Conservation (phyloP, 2,888 invertebrate species). For the Rhorus exstirpatorius region DNA sequence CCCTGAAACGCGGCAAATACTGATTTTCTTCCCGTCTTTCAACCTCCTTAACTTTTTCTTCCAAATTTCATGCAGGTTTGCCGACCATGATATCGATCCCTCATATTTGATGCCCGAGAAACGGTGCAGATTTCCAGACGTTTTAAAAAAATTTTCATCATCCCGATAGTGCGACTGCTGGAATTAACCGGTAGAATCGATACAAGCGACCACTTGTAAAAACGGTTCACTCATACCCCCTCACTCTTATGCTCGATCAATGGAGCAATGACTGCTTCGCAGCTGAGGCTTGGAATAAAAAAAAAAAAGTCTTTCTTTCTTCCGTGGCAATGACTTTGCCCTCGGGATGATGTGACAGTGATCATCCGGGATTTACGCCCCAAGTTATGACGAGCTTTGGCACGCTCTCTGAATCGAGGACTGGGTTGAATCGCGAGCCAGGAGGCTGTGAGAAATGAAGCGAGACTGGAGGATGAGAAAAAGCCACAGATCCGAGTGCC, state of each 20-base stretch:
- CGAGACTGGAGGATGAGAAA: slow-evolving; percentile 26
- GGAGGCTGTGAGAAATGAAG: slow-evolving; percentile 29
- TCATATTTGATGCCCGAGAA: slow-evolving; percentile 11
- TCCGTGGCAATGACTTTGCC: background rate
- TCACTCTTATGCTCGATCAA: slow-evolving; percentile 22
- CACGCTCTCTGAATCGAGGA: background rate
- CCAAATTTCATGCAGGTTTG: slow-evolving; percentile 24
- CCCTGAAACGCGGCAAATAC: background rate
- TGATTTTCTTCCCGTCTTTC: slow-evolving; percentile 8
- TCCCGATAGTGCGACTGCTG: background rate
- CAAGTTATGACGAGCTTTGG: background rate
- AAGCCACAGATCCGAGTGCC: slow-evolving; percentile 14
- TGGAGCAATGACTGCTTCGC: slow-evolving; percentile 7
- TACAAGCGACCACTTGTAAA: slow-evolving; percentile 3
- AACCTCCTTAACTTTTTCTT: background rate
- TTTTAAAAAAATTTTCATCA: slow-evolving; percentile 35
- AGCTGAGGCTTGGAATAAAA: background rate
- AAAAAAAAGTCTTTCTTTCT: slow-evolving; percentile 10
- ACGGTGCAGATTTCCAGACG: background rate
- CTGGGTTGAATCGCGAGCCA: slow-evolving; percentile 22
- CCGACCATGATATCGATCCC: slow-evolving; percentile 26
- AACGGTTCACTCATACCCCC: background rate
- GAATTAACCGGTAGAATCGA: slow-evolving; percentile 11
- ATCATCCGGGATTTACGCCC: slow-evolving; percentile 31
- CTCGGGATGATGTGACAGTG: slow-evolving; percentile 23